Conservation (phyloP, 2,888 invertebrate genomes). For the Linyphia triangularis region DNA sequence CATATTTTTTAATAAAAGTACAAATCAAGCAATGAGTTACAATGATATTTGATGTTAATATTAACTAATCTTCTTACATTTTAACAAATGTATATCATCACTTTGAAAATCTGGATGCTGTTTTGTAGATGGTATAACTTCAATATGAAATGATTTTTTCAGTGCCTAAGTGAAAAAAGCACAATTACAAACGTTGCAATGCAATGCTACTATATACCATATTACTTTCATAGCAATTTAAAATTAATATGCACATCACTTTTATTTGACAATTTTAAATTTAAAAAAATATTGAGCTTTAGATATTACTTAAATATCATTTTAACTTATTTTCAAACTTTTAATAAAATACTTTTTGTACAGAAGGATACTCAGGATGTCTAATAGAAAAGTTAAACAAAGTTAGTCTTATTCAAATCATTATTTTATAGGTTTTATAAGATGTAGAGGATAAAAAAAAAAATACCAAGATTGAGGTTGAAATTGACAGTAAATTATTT, state of each 20-base stretch:
- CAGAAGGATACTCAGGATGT: too few relatives aligned
- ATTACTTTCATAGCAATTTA: too few relatives aligned
- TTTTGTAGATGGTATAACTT: constrained; percentile 82
- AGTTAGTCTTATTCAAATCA: too few relatives aligned
- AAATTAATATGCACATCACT: neutral
- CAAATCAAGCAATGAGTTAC: neutral
- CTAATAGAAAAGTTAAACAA: too few relatives aligned
- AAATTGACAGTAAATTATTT: too few relatives aligned
- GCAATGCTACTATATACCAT: too few relatives aligned
- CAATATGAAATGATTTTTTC: constrained; percentile 80
- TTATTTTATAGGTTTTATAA: too few relatives aligned
- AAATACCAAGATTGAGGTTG: too few relatives aligned
- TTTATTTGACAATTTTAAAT: neutral
- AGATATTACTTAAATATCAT: neutral
- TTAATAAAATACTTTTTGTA: constrained; percentile 6
- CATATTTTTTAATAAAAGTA: neutral
- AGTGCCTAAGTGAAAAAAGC: constrained; percentile 78
- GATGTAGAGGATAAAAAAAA: too few relatives aligned
- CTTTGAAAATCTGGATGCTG: constrained; percentile 85
- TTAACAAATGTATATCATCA: constrained; percentile 83
- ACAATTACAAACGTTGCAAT: too few relatives aligned
- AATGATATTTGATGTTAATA: neutral
- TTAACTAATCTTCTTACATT: constrained; percentile 25
- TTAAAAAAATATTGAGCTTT: neutral
- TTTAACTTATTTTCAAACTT: neutral